phyloP scores from a whole-genome alignment of 2,113 vertebrate species.

The Proterorhinus semilunaris region DNA sequence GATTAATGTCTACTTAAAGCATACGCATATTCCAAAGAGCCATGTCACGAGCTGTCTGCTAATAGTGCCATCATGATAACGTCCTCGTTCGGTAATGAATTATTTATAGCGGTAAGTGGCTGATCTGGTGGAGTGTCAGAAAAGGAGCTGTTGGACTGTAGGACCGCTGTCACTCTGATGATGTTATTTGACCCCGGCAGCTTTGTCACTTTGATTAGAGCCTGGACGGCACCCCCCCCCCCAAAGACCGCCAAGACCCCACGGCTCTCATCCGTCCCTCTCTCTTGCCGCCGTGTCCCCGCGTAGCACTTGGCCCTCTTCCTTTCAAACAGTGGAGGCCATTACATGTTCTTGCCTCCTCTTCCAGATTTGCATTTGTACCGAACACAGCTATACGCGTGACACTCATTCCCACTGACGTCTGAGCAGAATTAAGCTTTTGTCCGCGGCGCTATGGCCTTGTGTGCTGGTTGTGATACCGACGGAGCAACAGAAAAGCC shows the following conservation, averaged over 20 bases:
- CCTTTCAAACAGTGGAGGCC: slow-evolving; percentile 21
- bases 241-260: slow-evolving; percentile 19
- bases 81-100: slow-evolving; percentile 46
- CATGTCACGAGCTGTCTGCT: slow-evolving; percentile 27
- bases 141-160: slow-evolving; percentile 38
- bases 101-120: slow-evolving; percentile 51
- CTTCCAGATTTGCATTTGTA: slow-evolving; percentile 26
- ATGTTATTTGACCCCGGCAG: slow-evolving; percentile 21
- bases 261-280: slow-evolving; percentile 4
- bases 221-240: slow-evolving; percentile 7
- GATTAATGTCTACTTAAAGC: background rate
- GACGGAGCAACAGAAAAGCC: slow-evolving; percentile 10
- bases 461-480: slow-evolving; percentile 1
- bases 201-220: slow-evolving; percentile 54
- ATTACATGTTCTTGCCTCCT: slow-evolving; percentile 10
- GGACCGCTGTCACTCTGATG: slow-evolving; percentile 27
- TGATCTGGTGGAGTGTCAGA: slow-evolving; percentile 48
- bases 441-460: slow-evolving; percentile 5
- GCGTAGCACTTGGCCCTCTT: slow-evolving; percentile 18
- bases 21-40: slow-evolving; percentile 33
- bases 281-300: slow-evolving; percentile 36
- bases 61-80: slow-evolving; percentile 25
- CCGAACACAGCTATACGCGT: slow-evolving; percentile 1
- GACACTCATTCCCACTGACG: slow-evolving; percentile 1
- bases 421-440: slow-evolving; percentile 5